These are phyloP conservation scores for Callosobruchus maculatus DNA, from an alignment of 2,888 invertebrate species.

Conservation along the genomic window DNA sequence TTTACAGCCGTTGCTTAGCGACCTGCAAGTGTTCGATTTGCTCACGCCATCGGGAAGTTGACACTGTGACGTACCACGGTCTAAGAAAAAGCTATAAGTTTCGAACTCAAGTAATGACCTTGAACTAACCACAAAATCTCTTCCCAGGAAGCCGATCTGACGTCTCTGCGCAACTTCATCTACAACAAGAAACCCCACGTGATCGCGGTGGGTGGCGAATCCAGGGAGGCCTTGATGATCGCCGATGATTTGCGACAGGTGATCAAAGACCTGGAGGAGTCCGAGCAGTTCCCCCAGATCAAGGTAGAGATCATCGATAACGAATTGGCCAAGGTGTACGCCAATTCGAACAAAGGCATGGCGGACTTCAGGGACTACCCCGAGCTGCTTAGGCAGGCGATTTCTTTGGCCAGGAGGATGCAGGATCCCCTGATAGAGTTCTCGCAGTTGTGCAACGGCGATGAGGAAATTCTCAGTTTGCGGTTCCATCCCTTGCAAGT, in stretches of 20 bases:
- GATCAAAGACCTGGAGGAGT: conserved; percentile 69
- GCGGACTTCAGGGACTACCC: conserved; percentile 93
- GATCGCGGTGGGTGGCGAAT: conserved; percentile 77
- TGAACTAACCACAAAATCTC: not conserved
- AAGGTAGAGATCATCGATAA: conserved; percentile 91
- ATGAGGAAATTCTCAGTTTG: conserved; percentile 94
- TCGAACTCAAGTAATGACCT: too few species aligned
- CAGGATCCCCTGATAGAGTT: conserved; percentile 97
- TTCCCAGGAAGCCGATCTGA: conserved; percentile 59
- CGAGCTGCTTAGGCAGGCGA: conserved; percentile 82
- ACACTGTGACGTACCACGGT: too few species aligned
- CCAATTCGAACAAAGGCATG: conserved; percentile 81
- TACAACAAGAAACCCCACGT: conserved; percentile 89
- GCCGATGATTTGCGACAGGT: conserved; percentile 74
- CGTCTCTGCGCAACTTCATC: conserved; percentile 75
- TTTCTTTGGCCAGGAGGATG: conserved; percentile 85
- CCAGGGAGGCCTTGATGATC: conserved; percentile 79
- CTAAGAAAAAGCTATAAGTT: too few species aligned
- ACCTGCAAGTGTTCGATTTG: too few species aligned
- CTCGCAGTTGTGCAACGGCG: conserved; percentile 91
- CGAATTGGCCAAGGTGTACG: conserved; percentile 88
- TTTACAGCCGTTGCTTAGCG: too few species aligned
- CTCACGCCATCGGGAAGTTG: too few species aligned
- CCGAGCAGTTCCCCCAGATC: conserved; percentile 83
- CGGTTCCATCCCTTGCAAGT: conserved; percentile 83